Evolutionary conservation across 2,888 invertebrate genomes (phyloP).

Genomic region (Steromphala cineraria): DNA sequence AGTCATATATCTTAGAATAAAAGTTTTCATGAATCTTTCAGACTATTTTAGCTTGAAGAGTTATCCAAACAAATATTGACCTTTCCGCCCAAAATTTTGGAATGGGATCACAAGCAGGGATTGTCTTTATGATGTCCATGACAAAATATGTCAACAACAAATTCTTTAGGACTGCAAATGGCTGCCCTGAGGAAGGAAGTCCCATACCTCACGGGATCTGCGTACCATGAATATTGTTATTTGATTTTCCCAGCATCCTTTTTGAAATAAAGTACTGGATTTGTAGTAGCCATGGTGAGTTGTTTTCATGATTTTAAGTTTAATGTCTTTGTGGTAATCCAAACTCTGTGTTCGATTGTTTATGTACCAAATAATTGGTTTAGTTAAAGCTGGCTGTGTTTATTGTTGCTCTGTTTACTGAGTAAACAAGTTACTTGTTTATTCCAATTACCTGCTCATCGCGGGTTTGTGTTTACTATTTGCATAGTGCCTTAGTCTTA

Average conservation of each 20-base stretch:
- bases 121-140: neutral
- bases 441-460: no score
- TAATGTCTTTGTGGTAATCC: neutral
- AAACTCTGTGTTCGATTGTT: neutral
- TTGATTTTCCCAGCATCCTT: conserved; percentile 5
- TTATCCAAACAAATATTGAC: neutral
- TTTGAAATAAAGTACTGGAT: neutral
- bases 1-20: no score
- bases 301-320: neutral
- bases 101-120: neutral
- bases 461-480: no score
- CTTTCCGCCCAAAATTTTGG: neutral
- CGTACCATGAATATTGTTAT: neutral
- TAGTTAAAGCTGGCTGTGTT: no score
- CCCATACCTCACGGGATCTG: neutral
- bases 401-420: no score
- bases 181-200: neutral
- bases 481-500: no score
- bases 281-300: neutral
- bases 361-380: neutral
- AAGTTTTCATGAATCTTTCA: no score
- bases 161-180: neutral
- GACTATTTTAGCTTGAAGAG: neutral
- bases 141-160: neutral
- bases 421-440: no score